phyloP scores from a whole-genome alignment of 2,113 vertebrate genomes.

The Tetrao urogallus region DNA sequence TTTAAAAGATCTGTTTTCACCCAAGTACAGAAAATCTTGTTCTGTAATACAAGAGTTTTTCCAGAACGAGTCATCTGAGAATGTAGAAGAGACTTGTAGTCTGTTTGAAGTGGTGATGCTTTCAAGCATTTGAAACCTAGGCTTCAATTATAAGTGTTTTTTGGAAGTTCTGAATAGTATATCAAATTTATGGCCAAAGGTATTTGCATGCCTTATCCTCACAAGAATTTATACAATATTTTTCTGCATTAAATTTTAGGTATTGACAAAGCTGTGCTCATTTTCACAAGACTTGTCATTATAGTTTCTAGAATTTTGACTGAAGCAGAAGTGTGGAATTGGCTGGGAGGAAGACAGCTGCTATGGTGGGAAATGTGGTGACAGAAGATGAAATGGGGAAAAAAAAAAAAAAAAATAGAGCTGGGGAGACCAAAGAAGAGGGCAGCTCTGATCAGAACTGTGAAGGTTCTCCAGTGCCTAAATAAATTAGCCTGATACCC shows the following conservation, averaged over 20 bases:
- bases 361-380: background rate
- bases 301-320: background rate
- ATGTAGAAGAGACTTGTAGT: background rate
- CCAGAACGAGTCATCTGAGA: background rate
- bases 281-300: fast-evolving
- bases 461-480: background rate
- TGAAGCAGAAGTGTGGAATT: background rate
- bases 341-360: background rate
- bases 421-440: background rate
- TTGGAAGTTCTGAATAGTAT: background rate
- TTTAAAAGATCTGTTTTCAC: background rate
- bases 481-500: background rate
- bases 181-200: background rate
- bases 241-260: background rate
- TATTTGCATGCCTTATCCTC: background rate
- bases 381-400: background rate
- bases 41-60: background rate
- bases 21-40: background rate
- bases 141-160: background rate
- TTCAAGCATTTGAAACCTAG: background rate
- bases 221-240: background rate
- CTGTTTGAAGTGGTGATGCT: background rate
- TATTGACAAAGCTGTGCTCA: background rate
- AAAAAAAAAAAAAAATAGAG: background rate
- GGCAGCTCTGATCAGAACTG: background rate